phyloP scores from a whole-genome alignment of 2,888 invertebrate species.

The Dicycla oo region DNA sequence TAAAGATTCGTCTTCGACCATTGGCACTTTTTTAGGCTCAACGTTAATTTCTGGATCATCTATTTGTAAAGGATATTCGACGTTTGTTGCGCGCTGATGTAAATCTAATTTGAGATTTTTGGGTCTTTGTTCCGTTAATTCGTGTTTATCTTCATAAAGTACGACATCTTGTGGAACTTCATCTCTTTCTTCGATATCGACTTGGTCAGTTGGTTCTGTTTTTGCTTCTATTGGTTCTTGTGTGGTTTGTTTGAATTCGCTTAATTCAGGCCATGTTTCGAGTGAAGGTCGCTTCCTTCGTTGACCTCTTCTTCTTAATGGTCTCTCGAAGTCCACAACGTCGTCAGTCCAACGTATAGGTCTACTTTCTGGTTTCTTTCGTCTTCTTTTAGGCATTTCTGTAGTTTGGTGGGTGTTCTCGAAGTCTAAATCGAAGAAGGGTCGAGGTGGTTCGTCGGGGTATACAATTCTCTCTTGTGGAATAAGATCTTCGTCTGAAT shows the following conservation, averaged over 20 bases:
- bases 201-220: slow-evolving; percentile 44
- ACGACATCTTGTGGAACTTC: slow-evolving; percentile 32
- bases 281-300: slow-evolving; percentile 79
- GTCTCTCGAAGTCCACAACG: slow-evolving; percentile 75
- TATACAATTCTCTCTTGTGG: slow-evolving; percentile 71
- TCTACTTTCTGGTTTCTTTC: slow-evolving; percentile 78
- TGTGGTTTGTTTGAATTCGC: slow-evolving; percentile 72
- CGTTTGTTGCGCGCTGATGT: slow-evolving; percentile 21
- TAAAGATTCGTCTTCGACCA: slow-evolving; percentile 75
- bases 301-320: slow-evolving; percentile 79
- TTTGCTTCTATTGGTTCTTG: slow-evolving; percentile 56
- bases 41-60: slow-evolving; percentile 19
- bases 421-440: slow-evolving; percentile 71
- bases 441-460: slow-evolving; percentile 70
- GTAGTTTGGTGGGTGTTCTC: slow-evolving; percentile 67
- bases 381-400: slow-evolving; percentile 77
- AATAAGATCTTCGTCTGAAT: slow-evolving; percentile 70
- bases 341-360: slow-evolving; percentile 83
- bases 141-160: slow-evolving; percentile 42
- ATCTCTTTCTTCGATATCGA: slow-evolving; percentile 22
- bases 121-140: slow-evolving; percentile 15
- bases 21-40: slow-evolving; percentile 27
- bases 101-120: slow-evolving; percentile 26
- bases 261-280: slow-evolving; percentile 73
- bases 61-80: slow-evolving; percentile 10